Conservation (phyloP, 2,797 vertebrate genomes). For the Anableps anableps region DNA sequence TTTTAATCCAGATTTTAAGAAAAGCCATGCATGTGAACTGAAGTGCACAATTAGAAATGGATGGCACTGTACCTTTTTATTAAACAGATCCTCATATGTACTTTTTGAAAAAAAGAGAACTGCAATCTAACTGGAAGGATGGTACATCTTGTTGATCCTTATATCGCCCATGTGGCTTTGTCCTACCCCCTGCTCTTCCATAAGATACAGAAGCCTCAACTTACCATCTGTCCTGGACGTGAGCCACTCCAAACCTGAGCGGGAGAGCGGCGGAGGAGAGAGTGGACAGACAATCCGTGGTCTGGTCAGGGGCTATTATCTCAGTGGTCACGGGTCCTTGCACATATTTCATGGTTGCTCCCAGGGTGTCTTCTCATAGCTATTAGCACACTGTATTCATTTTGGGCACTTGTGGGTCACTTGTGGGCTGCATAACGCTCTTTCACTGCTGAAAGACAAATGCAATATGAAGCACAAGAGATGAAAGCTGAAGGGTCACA, state of each 20-base stretch:
- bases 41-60: background rate
- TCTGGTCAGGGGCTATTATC: conserved; percentile 71
- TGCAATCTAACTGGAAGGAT: conserved; percentile 63
- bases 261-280: conserved; percentile 52
- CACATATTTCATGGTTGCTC: conserved; percentile 83
- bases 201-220: conserved; percentile 66
- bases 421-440: conserved; percentile 52
- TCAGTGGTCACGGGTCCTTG: conserved; percentile 80
- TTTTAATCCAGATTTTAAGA: conserved; percentile 3
- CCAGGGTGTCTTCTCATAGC: conserved; percentile 74
- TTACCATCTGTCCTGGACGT: conserved; percentile 78
- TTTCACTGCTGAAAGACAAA: conserved; percentile 47
- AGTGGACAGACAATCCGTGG: conserved; percentile 52
- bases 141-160: conserved; percentile 65
- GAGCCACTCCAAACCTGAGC: conserved; percentile 62
- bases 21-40: background rate
- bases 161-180: conserved; percentile 71
- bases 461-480: conserved; percentile 22
- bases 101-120: conserved; percentile 64
- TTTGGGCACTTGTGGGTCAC: conserved; percentile 71
- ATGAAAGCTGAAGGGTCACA: conserved; percentile 25
- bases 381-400: conserved; percentile 75
- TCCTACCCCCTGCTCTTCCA: conserved; percentile 59
- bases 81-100: conserved; percentile 54
- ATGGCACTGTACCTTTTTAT: conserved; percentile 26